Percentiles rank a stretch among this genome's conserved stretches.
These are phyloP conservation scores for Myzus persicae DNA, from an alignment of 1,140 invertebrate genomes.

Conservation along the genomic window DNA sequence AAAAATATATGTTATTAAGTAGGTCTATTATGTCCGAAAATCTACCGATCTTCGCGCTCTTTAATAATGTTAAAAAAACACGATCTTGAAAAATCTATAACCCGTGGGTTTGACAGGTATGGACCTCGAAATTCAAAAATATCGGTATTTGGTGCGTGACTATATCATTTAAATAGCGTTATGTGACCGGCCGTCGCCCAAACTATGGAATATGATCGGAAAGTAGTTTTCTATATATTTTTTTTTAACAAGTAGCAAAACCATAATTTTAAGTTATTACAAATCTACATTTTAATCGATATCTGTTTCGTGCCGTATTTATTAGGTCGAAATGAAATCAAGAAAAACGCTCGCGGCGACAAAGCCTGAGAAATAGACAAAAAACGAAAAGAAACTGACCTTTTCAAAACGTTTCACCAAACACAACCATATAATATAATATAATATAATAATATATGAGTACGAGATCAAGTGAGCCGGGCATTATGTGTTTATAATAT, in stretches of 20 bases:
- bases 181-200: neutral
- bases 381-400: neutral
- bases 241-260: neutral
- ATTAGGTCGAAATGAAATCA: conserved; percentile 33
- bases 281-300: neutral
- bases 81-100: neutral
- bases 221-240: neutral
- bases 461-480: neutral
- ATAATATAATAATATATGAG: neutral
- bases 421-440: neutral
- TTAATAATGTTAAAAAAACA: neutral
- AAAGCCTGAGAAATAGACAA: conserved; percentile 36
- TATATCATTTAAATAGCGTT: conserved; percentile 2
- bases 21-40: neutral
- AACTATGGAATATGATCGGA: neutral
- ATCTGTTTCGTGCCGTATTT: conserved; percentile 35
- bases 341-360: neutral
- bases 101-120: neutral
- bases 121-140: neutral
- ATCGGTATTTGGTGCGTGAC: conserved; percentile 26
- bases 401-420: neutral
- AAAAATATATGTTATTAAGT: neutral
- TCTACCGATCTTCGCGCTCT: neutral
- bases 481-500: neutral
- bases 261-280: conserved; percentile 19